Conservation (phyloP, 2,888 invertebrate genomes). For the Lepidonotus clava region DNA sequence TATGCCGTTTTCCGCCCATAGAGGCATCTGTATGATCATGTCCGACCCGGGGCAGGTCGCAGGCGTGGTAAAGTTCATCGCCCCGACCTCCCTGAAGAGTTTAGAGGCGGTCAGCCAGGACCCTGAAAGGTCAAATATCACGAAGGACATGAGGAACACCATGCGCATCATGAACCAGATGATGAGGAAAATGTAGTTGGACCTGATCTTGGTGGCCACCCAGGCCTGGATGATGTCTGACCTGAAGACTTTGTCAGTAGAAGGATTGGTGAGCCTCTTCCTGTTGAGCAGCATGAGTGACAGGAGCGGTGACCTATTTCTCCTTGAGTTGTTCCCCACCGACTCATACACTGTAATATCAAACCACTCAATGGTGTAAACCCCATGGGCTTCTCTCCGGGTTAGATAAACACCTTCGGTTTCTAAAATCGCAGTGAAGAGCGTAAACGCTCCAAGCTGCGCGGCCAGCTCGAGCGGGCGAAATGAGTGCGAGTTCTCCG, state of each 20-base stretch:
- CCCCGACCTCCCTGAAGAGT: no score
- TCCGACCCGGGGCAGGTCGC: background rate
- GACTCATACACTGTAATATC: constrained; percentile 38
- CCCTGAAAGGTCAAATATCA: constrained; percentile 18
- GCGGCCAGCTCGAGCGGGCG: constrained; percentile 40
- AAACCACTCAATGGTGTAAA: constrained; percentile 49
- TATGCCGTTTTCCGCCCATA: background rate
- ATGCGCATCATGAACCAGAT: constrained; percentile 38
- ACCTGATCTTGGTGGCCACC: background rate
- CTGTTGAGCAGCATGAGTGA: constrained; percentile 7
- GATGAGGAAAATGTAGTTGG: background rate
- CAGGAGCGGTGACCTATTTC: constrained; percentile 23
- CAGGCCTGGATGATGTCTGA: constrained; percentile 20
- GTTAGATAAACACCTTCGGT: constrained; percentile 34
- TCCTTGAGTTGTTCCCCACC: background rate
- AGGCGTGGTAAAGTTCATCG: background rate
- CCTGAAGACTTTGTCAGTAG: background rate
- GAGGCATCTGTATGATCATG: background rate
- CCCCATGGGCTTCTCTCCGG: background rate
- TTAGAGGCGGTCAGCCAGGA: background rate
- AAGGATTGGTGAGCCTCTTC: background rate
- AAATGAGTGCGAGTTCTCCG: background rate
- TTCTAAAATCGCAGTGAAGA: constrained; percentile 14
- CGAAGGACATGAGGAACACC: background rate
- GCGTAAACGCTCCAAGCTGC: constrained; percentile 17